Evolutionary conservation across 2,113 vertebrate species (phyloP), one percentile per base, ranked within the genome.

Genomic region (Syngnathoides biaculeatus): DNA sequence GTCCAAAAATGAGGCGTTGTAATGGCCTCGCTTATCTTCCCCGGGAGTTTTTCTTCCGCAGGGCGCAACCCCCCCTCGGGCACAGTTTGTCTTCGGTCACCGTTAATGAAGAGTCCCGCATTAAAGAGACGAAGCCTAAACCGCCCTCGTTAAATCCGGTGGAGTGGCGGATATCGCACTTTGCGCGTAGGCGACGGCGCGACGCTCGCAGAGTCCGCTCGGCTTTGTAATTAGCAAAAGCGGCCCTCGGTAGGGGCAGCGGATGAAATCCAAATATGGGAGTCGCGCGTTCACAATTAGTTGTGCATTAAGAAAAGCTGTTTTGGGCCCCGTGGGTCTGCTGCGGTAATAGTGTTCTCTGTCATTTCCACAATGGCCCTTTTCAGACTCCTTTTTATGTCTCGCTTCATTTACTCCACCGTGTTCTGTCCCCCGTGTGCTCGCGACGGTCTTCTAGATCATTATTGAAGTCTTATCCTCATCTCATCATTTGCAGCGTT

Each of bases 141-240:
- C 72, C 70, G 66, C 72, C 62, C 73, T 85, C 75, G 79, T 86
- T 84, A 79, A 72, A 78, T 69, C 3, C 26, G 47, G 67, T 45
- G 40, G 65, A 68, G 30, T 78, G 68, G 70, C 63, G 0, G 47
- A 67, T 39, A 70, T n/a, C 1, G 2, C 66, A 10, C 69, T 74
- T 74, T 72, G 8, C 72, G 45, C 55, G 40, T 64, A 72, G 43
- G 67, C 57, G 61, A 66, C 53, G 74, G n/a, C 40, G 26, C 55
- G 24, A 71, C 67, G 65, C 75, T 65, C 30, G 78, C 82, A 77
- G 79, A 78, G 43, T 62, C 84, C 74, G 67, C 48, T 71, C 59
- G 81, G 76, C 75, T 77, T 69, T 67, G 72, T 87, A 87, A 87
- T 89, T 86, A 85, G 73, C 78, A 84, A 83, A 88, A 86, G 83